phyloP scores from a whole-genome alignment of 30 jellyfish, hydroid and myxozoan genomes.

The Haliclystus octoradiatus region DNA sequence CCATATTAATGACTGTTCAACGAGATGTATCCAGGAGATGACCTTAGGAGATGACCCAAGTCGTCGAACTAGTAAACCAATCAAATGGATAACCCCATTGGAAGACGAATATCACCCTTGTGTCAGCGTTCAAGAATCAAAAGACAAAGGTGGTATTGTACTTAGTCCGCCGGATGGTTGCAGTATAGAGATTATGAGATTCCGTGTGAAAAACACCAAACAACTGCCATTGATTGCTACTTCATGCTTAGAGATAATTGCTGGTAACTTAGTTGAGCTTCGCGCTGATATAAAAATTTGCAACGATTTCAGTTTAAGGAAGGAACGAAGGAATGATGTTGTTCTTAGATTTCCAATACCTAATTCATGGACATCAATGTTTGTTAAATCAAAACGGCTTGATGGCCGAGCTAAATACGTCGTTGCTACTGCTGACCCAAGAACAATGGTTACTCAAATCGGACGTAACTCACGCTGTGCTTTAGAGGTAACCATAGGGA shows the following conservation, averaged over 20 bases:
- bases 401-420: conserved; percentile 38
- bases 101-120: conserved; percentile 72
- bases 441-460: conserved; percentile 31
- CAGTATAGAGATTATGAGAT: conserved; percentile 73
- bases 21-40: conserved; percentile 23
- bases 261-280: conserved; percentile 50
- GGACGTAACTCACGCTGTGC: conserved; percentile 45
- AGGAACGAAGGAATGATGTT: conserved; percentile 39
- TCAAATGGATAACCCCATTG: conserved; percentile 44
- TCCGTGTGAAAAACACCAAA: conserved; percentile 23
- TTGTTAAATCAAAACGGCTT: conserved; percentile 32
- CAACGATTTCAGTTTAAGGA: conserved; percentile 43
- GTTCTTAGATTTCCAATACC: conserved; percentile 60
- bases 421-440: conserved; percentile 28
- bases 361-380: conserved; percentile 59
- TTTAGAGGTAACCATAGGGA: conserved; percentile 54
- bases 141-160: conserved; percentile 56
- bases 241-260: conserved; percentile 38
- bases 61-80: conserved; percentile 16
- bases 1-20: conserved; percentile 40
- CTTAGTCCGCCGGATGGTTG: conserved; percentile 93
- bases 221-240: conserved; percentile 41
- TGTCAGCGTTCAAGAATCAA: conserved; percentile 23
- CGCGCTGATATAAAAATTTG: conserved; percentile 50
- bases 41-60: conserved; percentile 6